Base-by-base conservation (phyloP, 92 coral and sea anemone genomes). In the Plumapathes pennacea region DNA sequence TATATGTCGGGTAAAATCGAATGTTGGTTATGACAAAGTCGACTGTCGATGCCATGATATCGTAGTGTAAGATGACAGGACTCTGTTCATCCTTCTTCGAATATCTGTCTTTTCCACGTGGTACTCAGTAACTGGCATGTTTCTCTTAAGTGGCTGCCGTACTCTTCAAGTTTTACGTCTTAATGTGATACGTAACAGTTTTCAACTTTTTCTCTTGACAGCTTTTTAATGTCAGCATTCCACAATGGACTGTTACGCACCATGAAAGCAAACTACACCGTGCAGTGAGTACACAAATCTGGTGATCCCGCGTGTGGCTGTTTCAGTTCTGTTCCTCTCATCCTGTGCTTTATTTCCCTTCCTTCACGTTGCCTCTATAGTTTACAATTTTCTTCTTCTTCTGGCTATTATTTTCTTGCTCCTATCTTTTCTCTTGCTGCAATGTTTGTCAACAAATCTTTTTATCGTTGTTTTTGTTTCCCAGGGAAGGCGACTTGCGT, bases 241-340 rank as follows among this genome's bases (percentile, higher is more conserved):
- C 99, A 94, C 62, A 94, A 94, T 47, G 99, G 99, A 24, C 74
- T 94, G 29, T 72, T 94, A 19, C 83, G 97, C 9, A 94, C 99
- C 32, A 94, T 94, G 99, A 94, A 94, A 62, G 99, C 99, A 6
- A 94, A 84, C 83, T 94, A 94, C 67, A 57, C 85, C 9, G 99
- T 94, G 33, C 74, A 70, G 99, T 94, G 58, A 76, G 85, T 52
- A 61, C 2, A n/a, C n/a, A n/a, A n/a, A n/a, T n/a, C n/a, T n/a
- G n/a, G n/a, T n/a, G n/a, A n/a, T n/a, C n/a, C n/a, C n/a, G n/a
- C n/a, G n/a, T n/a, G n/a, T n/a, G n/a, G n/a, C n/a, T n/a, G n/a
- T n/a, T n/a, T n/a, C n/a, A n/a, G n/a, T n/a, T n/a, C n/a, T n/a
- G n/a, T n/a, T n/a, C n/a, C n/a, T n/a, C n/a, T n/a, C n/a, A n/a